phyloP scores from a whole-genome alignment of 2,113 vertebrate species.

The Pipa parva region DNA sequence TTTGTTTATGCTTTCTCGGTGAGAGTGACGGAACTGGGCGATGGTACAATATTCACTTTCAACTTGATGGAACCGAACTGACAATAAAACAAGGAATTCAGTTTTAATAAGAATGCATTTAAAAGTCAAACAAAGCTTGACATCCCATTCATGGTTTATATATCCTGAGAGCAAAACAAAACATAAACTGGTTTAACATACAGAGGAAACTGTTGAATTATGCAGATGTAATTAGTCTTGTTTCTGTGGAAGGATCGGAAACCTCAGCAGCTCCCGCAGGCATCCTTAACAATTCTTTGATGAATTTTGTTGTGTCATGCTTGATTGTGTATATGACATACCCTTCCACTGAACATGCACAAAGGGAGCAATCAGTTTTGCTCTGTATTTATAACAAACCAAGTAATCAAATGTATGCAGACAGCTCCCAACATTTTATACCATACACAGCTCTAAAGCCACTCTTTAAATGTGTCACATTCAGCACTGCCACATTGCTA shows the following conservation, averaged over 20 bases:
- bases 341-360: constrained; percentile 45
- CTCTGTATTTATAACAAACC: constrained; percentile 32
- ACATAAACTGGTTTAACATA: constrained; percentile 19
- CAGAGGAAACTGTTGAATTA: constrained; percentile 39
- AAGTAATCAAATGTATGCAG: constrained; percentile 15
- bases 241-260: constrained; percentile 51
- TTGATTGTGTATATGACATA: constrained; percentile 49
- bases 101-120: constrained; percentile 37
- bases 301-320: constrained; percentile 53
- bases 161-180: constrained; percentile 23
- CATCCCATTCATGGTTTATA: constrained; percentile 22
- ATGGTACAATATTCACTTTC: neutral
- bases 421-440: neutral
- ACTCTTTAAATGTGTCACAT: no score
- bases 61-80: neutral
- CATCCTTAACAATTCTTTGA: constrained; percentile 55
- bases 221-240: constrained; percentile 59
- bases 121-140: constrained; percentile 37
- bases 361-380: constrained; percentile 51
- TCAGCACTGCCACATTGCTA: no score
- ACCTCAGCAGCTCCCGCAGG: constrained; percentile 48
- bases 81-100: neutral
- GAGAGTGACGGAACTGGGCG: neutral
- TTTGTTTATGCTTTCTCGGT: no score
- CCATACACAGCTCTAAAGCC: neutral